These are phyloP conservation scores for Cacoxenus indagator DNA, from an alignment of 2,888 invertebrate genomes.

Conservation along the genomic window DNA sequence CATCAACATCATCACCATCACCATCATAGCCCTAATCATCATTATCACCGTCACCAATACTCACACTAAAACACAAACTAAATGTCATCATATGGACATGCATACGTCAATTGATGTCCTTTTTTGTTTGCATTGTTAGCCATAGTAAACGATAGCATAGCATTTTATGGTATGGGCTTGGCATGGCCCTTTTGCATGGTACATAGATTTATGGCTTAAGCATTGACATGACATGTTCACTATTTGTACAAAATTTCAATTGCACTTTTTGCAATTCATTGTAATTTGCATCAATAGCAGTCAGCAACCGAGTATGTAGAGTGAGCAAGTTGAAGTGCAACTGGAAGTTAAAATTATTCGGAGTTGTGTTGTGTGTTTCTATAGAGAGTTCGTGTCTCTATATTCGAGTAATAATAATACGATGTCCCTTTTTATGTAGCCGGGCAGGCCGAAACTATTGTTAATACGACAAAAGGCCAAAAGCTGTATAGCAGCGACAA, in stretches of 20 bases:
- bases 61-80: not conserved
- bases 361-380: not conserved
- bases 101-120: not conserved
- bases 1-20: not conserved
- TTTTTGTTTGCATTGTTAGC: not conserved
- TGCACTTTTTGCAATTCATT: conserved; percentile 24
- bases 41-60: not conserved
- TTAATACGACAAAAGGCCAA: conserved; percentile 9
- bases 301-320: not conserved
- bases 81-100: not conserved
- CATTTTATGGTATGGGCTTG: not conserved
- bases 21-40: not conserved
- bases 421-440: not conserved
- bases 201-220: conserved; percentile 51
- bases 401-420: not conserved
- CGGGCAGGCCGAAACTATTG: not conserved
- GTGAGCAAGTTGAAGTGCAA: not conserved
- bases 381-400: not conserved
- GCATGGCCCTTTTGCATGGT: conserved; percentile 12
- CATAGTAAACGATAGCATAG: not conserved
- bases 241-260: conserved; percentile 43
- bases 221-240: conserved; percentile 51
- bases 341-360: no score
- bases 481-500: not conserved
- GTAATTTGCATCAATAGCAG: conserved; percentile 37